Evolutionary conservation across 2,888 invertebrate species (phyloP).

Genomic region (Xestia sexstrigata): DNA sequence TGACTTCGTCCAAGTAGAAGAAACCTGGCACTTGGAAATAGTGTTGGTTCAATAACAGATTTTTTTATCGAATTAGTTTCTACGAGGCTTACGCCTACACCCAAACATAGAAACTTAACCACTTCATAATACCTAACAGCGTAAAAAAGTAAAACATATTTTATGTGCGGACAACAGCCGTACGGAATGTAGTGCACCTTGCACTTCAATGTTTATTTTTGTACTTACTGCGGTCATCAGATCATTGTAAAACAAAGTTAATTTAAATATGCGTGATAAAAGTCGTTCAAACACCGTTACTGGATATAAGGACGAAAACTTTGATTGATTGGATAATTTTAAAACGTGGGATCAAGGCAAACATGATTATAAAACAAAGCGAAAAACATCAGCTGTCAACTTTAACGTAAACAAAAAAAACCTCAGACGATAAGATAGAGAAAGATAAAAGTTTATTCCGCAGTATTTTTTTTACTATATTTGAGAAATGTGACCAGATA

Average conservation of each 20-base stretch:
- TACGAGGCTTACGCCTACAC: not conserved
- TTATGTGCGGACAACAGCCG: not conserved
- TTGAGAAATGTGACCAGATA: slow-evolving; percentile 66
- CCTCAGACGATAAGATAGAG: slow-evolving; percentile 69
- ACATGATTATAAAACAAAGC: slow-evolving; percentile 37
- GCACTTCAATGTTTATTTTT: slow-evolving; percentile 15
- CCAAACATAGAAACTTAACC: not conserved
- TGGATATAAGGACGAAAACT: slow-evolving; percentile 26
- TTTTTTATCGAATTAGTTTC: not conserved
- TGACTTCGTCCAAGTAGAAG: not conserved
- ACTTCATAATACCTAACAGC: not conserved
- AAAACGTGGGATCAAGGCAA: slow-evolving; percentile 38
- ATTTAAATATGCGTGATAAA: slow-evolving; percentile 21
- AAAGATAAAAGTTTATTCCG: slow-evolving; percentile 71
- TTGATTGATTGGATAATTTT: slow-evolving; percentile 41
- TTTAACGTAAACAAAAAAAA: slow-evolving; percentile 58
- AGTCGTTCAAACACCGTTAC: slow-evolving; percentile 16
- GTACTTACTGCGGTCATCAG: not conserved
- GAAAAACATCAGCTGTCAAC: slow-evolving; percentile 52
- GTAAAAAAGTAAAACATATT: not conserved
- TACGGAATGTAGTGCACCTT: slow-evolving; percentile 10
- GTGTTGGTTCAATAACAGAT: not conserved
- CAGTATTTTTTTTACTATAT: slow-evolving; percentile 66
- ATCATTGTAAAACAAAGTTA: slow-evolving; percentile 1
- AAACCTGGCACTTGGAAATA: not conserved